A percentile compares a stretch with the other conserved stretches of the same genome.
phyloP scores from a whole-genome alignment of 1,140 invertebrate species.

The Holotrichia oblita region DNA sequence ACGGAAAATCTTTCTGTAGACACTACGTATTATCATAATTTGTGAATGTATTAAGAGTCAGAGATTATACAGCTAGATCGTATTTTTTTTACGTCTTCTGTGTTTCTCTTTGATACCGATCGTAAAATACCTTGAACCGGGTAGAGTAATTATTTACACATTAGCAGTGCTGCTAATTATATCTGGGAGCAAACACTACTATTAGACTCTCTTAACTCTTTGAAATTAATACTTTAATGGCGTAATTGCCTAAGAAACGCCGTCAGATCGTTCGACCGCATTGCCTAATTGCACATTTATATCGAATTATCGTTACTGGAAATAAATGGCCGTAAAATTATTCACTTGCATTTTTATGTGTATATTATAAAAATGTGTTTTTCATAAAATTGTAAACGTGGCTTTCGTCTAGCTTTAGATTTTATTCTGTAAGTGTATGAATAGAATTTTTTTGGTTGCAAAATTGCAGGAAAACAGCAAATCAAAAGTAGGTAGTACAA shows the following conservation, averaged over 20 bases:
- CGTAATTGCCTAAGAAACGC: constrained; percentile 48
- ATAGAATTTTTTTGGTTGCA: no score
- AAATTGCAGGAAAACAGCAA: no score
- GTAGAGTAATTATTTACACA: constrained; percentile 58
- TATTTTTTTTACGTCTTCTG: constrained; percentile 44
- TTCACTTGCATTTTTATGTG: not conserved
- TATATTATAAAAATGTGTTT: not conserved
- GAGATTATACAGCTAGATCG: constrained; percentile 43
- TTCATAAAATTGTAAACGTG: not conserved
- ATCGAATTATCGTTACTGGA: constrained; percentile 36
- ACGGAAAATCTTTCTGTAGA: constrained; percentile 25
- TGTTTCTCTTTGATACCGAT: constrained; percentile 52
- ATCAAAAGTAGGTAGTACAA: no score
- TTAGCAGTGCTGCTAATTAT: constrained; percentile 57
- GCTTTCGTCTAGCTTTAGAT: no score
- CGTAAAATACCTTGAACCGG: constrained; percentile 54
- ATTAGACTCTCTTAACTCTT: constrained; percentile 54
- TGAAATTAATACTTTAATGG: constrained; percentile 59
- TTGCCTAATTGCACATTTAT: constrained; percentile 39
- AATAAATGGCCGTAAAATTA: constrained; percentile 9
- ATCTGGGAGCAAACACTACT: constrained; percentile 52
- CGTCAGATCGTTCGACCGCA: constrained; percentile 25
- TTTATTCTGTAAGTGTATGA: no score
- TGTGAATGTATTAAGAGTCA: constrained; percentile 50
- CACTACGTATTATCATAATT: constrained; percentile 54